A percentile compares a stretch with the other conserved stretches of the same genome.
Evolutionary conservation across 2,888 invertebrate species (phyloP).

Genomic region (Gymnoscelis rufifasciata): DNA sequence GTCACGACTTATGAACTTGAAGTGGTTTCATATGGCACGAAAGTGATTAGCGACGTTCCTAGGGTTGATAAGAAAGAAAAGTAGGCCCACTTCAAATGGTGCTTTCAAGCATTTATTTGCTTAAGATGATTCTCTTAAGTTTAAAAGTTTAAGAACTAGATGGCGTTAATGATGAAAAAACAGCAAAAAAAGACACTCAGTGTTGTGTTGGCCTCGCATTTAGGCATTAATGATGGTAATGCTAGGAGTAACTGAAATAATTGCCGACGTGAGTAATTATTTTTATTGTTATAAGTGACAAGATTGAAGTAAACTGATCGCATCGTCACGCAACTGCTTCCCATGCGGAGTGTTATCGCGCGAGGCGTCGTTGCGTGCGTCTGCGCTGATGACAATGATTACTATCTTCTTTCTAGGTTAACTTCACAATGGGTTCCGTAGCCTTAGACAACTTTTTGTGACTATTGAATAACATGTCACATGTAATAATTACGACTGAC

Average conservation of each 20-base stretch:
- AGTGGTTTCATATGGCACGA: conserved; percentile 20
- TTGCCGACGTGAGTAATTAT: too few species aligned
- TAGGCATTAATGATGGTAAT: too few species aligned
- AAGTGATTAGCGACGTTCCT: conserved; percentile 3
- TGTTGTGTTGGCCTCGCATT: too few species aligned
- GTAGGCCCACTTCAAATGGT: too few species aligned
- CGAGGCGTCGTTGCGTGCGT: conserved; percentile 5
- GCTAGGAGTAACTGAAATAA: too few species aligned
- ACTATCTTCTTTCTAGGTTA: conserved; percentile 28
- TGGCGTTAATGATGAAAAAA: too few species aligned
- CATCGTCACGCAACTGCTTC: conserved; percentile 22
- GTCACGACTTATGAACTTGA: conserved; percentile 10
- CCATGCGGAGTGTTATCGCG: conserved; percentile 8
- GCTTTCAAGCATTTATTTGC: too few species aligned
- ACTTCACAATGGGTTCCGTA: conserved; percentile 17
- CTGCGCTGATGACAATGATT: conserved; percentile 13
- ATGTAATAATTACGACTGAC: background rate
- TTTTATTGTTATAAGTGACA: too few species aligned
- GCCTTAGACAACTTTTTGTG: conserved; percentile 2
- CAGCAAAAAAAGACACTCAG: too few species aligned
- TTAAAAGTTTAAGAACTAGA: too few species aligned
- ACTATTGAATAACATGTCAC: background rate
- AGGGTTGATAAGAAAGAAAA: too few species aligned
- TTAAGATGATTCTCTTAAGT: too few species aligned
- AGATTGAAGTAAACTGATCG: conserved; percentile 9